These are phyloP conservation scores for Thecophora atra DNA, from an alignment of 2,888 invertebrate genomes.

Conservation along the genomic window DNA sequence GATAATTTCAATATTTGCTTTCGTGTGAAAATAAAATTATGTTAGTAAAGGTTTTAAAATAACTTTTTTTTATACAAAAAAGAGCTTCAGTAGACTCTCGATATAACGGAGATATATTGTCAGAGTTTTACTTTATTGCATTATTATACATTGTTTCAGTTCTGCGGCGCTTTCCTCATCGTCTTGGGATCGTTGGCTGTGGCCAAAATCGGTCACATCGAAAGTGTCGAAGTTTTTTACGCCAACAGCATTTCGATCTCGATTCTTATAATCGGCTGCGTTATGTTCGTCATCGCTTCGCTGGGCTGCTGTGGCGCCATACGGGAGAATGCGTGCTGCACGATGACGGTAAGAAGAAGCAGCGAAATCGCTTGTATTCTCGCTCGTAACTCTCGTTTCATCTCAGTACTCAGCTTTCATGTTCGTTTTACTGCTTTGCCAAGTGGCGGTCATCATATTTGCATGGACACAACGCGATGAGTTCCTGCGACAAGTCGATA, in stretches of 20 bases:
- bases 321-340: conserved; percentile 86
- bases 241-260: conserved; percentile 72
- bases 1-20: no score
- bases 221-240: conserved; percentile 64
- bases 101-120: no score
- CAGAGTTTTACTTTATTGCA: no score
- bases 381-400: neutral
- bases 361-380: neutral
- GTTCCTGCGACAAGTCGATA: conserved; percentile 68
- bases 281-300: conserved; percentile 84
- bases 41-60: no score
- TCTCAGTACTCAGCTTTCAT: conserved; percentile 78
- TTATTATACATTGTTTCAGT: conserved; percentile 69
- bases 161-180: conserved; percentile 77
- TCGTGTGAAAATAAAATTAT: no score
- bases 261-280: conserved; percentile 74
- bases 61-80: no score
- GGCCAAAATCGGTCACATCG: conserved; percentile 69
- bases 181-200: conserved; percentile 75
- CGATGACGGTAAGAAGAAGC: conserved; percentile 74
- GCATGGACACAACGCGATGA: conserved; percentile 74
- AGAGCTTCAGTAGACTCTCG: no score
- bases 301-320: conserved; percentile 92
- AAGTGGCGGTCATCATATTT: conserved; percentile 76
- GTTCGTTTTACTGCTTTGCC: conserved; percentile 76